These are phyloP conservation scores for Drosophila greeni DNA, from an alignment of 2,888 invertebrate species.

Conservation along the genomic window DNA sequence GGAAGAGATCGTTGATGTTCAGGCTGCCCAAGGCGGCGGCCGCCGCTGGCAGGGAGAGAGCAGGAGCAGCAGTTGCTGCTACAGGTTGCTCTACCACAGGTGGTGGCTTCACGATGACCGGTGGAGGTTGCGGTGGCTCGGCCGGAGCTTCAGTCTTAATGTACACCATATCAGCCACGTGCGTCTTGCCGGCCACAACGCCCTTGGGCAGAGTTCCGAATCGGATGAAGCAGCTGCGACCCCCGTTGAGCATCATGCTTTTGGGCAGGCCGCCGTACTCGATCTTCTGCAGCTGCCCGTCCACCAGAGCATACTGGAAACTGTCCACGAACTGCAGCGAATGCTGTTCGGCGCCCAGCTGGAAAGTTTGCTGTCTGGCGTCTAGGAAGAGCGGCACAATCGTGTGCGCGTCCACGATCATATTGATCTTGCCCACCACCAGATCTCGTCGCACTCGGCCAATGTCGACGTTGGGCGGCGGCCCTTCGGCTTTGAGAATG, in stretches of 20 bases:
- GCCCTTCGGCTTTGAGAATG: slow-evolving; percentile 90
- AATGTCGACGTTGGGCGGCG: slow-evolving; percentile 95
- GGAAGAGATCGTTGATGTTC: slow-evolving; percentile 90
- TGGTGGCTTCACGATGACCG: slow-evolving; percentile 26
- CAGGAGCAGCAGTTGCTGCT: slow-evolving; percentile 13
- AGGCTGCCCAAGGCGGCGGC: slow-evolving; percentile 75
- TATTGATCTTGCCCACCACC: slow-evolving; percentile 89
- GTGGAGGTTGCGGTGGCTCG: slow-evolving; percentile 59
- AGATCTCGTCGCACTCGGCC: slow-evolving; percentile 90
- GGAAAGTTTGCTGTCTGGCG: slow-evolving; percentile 89
- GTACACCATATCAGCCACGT: slow-evolving; percentile 87
- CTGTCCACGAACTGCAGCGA: slow-evolving; percentile 90
- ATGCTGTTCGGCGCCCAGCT: slow-evolving; percentile 85
- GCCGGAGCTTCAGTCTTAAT: slow-evolving; percentile 73
- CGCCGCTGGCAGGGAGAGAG: slow-evolving; percentile 49
- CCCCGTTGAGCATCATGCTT: slow-evolving; percentile 84
- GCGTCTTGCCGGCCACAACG: slow-evolving; percentile 85
- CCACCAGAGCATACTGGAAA: slow-evolving; percentile 86
- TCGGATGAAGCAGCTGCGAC: slow-evolving; percentile 88
- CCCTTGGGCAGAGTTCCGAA: slow-evolving; percentile 88
- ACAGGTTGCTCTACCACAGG: slow-evolving; percentile 26
- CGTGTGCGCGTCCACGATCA: slow-evolving; percentile 89
- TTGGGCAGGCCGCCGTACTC: slow-evolving; percentile 92
- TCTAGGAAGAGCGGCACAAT: slow-evolving; percentile 91
- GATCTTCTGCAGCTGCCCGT: slow-evolving; percentile 87